These are phyloP conservation scores for Orthosia gothica DNA, from an alignment of 2,888 invertebrate species.

Conservation along the genomic window DNA sequence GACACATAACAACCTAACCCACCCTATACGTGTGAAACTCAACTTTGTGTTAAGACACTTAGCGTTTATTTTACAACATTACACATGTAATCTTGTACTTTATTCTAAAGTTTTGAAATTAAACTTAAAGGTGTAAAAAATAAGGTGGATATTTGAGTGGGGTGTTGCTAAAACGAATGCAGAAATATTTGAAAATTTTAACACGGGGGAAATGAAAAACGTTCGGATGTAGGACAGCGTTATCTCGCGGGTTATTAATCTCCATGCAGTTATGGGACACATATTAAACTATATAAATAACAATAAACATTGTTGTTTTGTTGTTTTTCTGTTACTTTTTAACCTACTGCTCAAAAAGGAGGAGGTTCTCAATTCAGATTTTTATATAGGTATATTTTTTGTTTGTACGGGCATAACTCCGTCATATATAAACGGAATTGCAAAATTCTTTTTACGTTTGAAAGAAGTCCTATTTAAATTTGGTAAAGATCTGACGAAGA, in stretches of 20 bases:
- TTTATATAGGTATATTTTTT: too few relatives aligned
- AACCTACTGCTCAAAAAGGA: too few relatives aligned
- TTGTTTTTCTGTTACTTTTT: neutral
- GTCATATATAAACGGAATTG: too few relatives aligned
- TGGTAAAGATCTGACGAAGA: too few relatives aligned
- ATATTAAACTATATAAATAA: constrained; percentile 55
- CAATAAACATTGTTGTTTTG: constrained; percentile 23
- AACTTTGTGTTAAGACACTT: constrained; percentile 36
- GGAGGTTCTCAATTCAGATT: too few relatives aligned
- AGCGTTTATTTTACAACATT: constrained; percentile 37
- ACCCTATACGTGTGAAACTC: constrained; percentile 34
- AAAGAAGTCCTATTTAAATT: too few relatives aligned
- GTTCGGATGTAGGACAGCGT: constrained; percentile 56
- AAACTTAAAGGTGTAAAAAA: neutral
- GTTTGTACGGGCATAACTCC: too few relatives aligned
- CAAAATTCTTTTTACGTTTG: too few relatives aligned
- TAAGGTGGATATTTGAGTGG: constrained; percentile 35
- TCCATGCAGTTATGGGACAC: constrained; percentile 57
- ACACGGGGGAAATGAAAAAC: constrained; percentile 67
- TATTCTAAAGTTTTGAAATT: constrained; percentile 25
- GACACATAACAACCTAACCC: constrained; percentile 59
- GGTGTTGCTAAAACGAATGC: constrained; percentile 39
- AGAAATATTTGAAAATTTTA: constrained; percentile 68
- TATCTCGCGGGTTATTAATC: constrained; percentile 62
- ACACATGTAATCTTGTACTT: constrained; percentile 22